Evolutionary conservation across 2,797 vertebrate species (phyloP), one percentile per base, ranked within the genome.

Genomic region (Rhinophrynus dorsalis): DNA sequence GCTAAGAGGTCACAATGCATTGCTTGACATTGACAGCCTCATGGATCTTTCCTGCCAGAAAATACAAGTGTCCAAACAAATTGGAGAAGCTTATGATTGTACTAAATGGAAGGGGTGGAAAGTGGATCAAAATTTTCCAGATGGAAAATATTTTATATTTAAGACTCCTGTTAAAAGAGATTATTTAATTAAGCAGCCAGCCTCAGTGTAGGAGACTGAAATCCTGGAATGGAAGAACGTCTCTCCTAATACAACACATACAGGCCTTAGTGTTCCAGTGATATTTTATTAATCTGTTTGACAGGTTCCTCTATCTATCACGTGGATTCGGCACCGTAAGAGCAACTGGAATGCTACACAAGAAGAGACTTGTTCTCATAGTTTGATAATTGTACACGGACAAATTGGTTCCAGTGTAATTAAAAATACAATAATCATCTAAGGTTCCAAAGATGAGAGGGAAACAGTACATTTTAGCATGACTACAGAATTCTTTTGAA

Each of bases 371-470:
- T 62, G 67, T 62, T 52, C 58, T 27, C 26, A 42, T 21, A 33
- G 35, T 61, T 54, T 29, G 32, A 37, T 70, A 70, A 70, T 70
- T 27, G 29, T 20, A 45, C 58, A 54, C 27, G 29, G 38, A 70
- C 50, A 35, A 62, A 69, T 69, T 55, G 47, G 67, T 69, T 69
- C 58, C 67, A 52, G 58, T 63, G 59, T 63, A 48, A 70, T 70
- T 70, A 38, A 62, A 51, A 63, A 56, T 56, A 20, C 47, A 47
- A 63, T 70, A 47, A 63, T 70, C 30, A 33, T 56, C 15, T 52
- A 29, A 24, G 30, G 44, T 51, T 70, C 68, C 59, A 47, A 40
- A 55, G 51, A 55, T 63, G 51, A 54, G 48, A 69, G 37, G 48
- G 11, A 30, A 44, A 44, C 27, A 20, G 24, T 11, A 54, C 37